phyloP scores from a whole-genome alignment of 2,888 invertebrate genomes.

The Hoplodrina ambigua region DNA sequence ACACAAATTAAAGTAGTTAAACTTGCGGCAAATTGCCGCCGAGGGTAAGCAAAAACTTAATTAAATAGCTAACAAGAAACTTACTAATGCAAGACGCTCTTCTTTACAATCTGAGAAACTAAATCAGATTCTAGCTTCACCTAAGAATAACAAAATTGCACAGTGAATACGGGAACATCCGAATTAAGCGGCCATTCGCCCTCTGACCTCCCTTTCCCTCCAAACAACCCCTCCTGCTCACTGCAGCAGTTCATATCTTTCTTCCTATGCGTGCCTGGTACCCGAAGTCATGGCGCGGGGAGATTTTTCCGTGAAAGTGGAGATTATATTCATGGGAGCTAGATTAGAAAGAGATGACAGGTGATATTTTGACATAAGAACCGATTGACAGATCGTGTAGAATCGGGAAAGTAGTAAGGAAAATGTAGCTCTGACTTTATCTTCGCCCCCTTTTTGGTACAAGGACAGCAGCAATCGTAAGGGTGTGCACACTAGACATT shows the following conservation, averaged over 20 bases:
- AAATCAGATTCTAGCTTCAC: constrained; percentile 27
- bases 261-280: constrained; percentile 72
- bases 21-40: constrained; percentile 16
- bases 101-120: constrained; percentile 24
- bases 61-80: constrained; percentile 38
- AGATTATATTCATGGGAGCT: constrained; percentile 54
- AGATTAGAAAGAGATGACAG: constrained; percentile 41
- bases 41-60: constrained; percentile 29
- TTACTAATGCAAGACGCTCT: constrained; percentile 30
- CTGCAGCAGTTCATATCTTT: constrained; percentile 45
- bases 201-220: constrained; percentile 32
- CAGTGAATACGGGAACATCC: constrained; percentile 34
- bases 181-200: constrained; percentile 58
- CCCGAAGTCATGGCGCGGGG: constrained; percentile 77
- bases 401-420: constrained; percentile 24
- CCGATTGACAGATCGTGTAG: constrained; percentile 28
- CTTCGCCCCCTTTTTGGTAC: constrained; percentile 50
- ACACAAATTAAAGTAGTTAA: constrained; percentile 13
- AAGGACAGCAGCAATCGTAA: constrained; percentile 47
- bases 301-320: constrained; percentile 78
- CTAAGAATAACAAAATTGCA: constrained; percentile 43
- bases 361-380: not conserved
- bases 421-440: constrained; percentile 57
- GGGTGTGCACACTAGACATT: constrained; percentile 4
- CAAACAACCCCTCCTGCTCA: constrained; percentile 36